Conservation (phyloP, 2,797 vertebrate species). For the Hephaestus fuliginosus region DNA sequence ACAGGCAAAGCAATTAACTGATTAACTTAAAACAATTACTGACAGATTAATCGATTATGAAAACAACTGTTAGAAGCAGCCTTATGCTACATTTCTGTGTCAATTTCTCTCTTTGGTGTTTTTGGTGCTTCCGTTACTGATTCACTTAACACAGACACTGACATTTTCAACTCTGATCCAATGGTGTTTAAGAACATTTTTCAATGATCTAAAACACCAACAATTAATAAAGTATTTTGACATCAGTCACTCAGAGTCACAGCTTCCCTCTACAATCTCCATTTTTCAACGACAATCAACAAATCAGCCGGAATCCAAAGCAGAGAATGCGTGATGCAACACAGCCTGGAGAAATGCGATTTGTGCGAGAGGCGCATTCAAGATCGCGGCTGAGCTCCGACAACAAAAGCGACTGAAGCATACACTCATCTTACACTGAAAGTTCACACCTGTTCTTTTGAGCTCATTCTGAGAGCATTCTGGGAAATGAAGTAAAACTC, state of each 20-base stretch:
- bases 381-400: neutral
- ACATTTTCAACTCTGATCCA: neutral
- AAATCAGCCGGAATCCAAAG: neutral
- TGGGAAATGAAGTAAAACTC: slow-evolving; percentile 36
- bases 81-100: neutral
- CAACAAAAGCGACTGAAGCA: slow-evolving; percentile 2
- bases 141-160: neutral
- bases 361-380: neutral
- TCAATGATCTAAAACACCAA: neutral
- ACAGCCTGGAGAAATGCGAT: neutral
- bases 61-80: neutral
- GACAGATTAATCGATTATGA: neutral
- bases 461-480: slow-evolving; percentile 6
- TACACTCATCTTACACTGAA: slow-evolving; percentile 7
- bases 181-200: neutral
- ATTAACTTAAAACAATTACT: neutral
- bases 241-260: neutral
- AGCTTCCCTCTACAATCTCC: neutral
- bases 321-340: neutral
- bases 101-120: neutral
- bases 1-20: neutral
- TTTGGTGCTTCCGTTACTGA: neutral
- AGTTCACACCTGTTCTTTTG: slow-evolving; percentile 19
- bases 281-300: neutral
- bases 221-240: neutral